Conservation (phyloP, 2,888 invertebrate genomes). For the Pyrrhia umbra region DNA sequence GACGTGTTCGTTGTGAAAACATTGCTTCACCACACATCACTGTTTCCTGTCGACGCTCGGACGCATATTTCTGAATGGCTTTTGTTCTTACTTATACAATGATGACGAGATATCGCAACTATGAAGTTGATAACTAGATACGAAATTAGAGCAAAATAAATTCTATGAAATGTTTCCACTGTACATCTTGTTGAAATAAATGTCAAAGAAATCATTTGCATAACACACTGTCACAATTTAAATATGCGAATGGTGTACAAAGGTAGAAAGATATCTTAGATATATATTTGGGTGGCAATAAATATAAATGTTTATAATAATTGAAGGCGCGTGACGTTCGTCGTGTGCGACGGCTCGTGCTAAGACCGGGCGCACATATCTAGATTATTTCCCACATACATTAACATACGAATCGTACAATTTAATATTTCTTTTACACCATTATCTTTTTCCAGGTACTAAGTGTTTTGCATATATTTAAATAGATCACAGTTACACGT, state of each 20-base stretch:
- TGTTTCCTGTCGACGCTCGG: constrained; percentile 78
- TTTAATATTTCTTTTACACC: constrained; percentile 81
- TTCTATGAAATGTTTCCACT: constrained; percentile 35
- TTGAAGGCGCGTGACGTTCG: constrained; percentile 71
- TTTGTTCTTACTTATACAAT: constrained; percentile 88
- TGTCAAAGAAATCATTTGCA: constrained; percentile 40
- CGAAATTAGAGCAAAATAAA: constrained; percentile 64
- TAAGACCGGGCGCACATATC: constrained; percentile 68
- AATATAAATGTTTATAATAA: constrained; percentile 69
- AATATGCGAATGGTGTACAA: constrained; percentile 39
- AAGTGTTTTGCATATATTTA: constrained; percentile 84
- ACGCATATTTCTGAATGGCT: constrained; percentile 85
- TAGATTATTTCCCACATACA: constrained; percentile 82
- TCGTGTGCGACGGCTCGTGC: constrained; percentile 73
- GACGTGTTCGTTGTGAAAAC: constrained; percentile 79
- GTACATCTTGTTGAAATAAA: constrained; percentile 29
- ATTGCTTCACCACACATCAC: constrained; percentile 85
- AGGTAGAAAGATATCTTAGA: constrained; percentile 12
- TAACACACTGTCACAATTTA: constrained; percentile 33
- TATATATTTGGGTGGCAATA: constrained; percentile 49
- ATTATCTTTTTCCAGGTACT: constrained; percentile 83
- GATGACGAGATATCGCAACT: constrained; percentile 73
- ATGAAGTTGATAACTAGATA: constrained; percentile 66
- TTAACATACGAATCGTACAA: constrained; percentile 84
- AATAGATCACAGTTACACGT: constrained; percentile 81